Evolutionary conservation across 2,888 invertebrate genomes (phyloP), one percentile per base, ranked within the genome.

Genomic region (Gibbula magus): DNA sequence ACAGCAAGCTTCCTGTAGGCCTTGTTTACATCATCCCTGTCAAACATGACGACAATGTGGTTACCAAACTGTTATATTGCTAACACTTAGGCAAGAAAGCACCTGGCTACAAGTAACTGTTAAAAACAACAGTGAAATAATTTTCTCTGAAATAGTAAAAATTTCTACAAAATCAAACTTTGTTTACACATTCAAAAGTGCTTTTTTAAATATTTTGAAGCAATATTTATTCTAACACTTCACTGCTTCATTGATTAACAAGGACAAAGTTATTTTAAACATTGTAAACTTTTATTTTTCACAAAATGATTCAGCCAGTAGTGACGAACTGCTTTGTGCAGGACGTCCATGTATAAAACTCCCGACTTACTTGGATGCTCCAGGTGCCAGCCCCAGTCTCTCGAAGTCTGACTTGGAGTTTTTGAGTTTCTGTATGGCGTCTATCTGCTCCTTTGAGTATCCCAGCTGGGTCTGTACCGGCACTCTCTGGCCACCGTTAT

Each of bases 1-100:
- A 93, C 91, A 0, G 93, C 93, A 51, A 93, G 87, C 79, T 89
- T 88, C 75, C 93, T 88, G 86, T 93, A 93, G 0, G 93, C 92
- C 81, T 90, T 90, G 87, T 93, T 93, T 10, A 93, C 90, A 76
- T 93, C 93, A 67, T 93, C 93, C 80, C 93, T 93, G 88, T n/a
- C 45, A 45, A 45, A 45, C 45, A 45, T 10, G 8, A 35, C 35
- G n/a, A n/a, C n/a, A n/a, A n/a, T n/a, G n/a, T n/a, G n/a, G n/a
- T n/a, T n/a, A n/a, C n/a, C n/a, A n/a, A n/a, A n/a, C n/a, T n/a
- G n/a, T n/a, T n/a, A n/a, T n/a, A n/a, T n/a, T n/a, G n/a, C n/a
- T n/a, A n/a, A n/a, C n/a, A n/a, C n/a, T n/a, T n/a, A n/a, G n/a
- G n/a, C n/a, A n/a, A n/a, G n/a, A n/a, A n/a, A n/a, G n/a, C n/a